Evolutionary conservation across 2,113 vertebrate genomes (phyloP).

Genomic region (Brachyistius frenatus): DNA sequence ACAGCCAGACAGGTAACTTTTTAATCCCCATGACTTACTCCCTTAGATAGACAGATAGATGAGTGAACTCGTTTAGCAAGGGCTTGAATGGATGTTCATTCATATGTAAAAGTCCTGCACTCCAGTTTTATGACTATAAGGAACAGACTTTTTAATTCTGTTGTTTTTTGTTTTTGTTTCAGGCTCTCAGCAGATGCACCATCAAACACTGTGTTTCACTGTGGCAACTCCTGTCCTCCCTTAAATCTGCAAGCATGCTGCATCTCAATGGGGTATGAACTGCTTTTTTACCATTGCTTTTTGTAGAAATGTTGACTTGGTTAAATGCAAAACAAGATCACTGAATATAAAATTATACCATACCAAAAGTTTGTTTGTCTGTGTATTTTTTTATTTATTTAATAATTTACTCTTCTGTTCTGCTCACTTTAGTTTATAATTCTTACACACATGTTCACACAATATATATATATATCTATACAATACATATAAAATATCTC

Average conservation of each 20-base stretch:
- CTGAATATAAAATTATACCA: neutral
- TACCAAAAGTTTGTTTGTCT: neutral
- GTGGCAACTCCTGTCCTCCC: constrained; percentile 89
- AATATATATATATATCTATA: neutral
- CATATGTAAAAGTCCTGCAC: no score
- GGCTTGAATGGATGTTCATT: no score
- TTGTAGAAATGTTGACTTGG: neutral
- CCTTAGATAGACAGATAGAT: no score
- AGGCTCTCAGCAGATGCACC: constrained; percentile 85
- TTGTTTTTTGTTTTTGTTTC: constrained; percentile 29
- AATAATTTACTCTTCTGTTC: no score
- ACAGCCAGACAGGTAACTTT: no score
- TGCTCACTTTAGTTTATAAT: neutral
- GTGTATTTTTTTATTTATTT: neutral
- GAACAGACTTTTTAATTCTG: neutral
- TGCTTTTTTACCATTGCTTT: neutral
- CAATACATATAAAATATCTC: neutral
- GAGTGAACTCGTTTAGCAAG: no score
- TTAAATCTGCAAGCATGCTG: constrained; percentile 88
- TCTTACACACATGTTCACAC: neutral
- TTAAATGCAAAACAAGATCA: neutral
- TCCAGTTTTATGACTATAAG: neutral
- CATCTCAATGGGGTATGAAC: constrained; percentile 83
- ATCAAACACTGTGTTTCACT: constrained; percentile 86
- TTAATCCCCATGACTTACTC: no score